Conservation (phyloP, 2,888 invertebrate species). For the Marronus borbonicus region DNA sequence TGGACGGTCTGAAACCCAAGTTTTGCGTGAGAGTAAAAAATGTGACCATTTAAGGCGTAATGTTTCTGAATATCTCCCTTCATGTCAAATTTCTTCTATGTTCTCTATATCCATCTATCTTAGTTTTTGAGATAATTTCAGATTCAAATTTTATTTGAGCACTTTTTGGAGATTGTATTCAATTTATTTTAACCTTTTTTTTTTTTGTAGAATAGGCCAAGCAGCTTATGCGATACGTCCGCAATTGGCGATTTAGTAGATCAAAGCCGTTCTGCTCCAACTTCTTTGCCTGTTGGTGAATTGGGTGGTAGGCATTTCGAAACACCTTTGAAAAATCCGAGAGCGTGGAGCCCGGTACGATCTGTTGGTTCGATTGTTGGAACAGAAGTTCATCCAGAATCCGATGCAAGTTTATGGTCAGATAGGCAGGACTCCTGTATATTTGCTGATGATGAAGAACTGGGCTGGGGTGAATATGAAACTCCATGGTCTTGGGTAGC, state of each 20-base stretch:
- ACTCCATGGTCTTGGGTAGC: slow-evolving; percentile 85
- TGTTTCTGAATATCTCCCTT: too few relatives aligned
- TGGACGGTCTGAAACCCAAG: too few relatives aligned
- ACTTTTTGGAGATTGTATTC: too few relatives aligned
- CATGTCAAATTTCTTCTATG: too few relatives aligned
- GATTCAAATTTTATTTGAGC: too few relatives aligned
- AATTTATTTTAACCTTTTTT: not conserved
- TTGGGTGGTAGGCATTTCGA: slow-evolving; percentile 80
- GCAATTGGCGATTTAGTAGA: slow-evolving; percentile 76
- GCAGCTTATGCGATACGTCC: slow-evolving; percentile 74
- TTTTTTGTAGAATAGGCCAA: slow-evolving; percentile 70
- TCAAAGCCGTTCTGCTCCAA: slow-evolving; percentile 81
- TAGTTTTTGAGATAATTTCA: too few relatives aligned
- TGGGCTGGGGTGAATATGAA: slow-evolving; percentile 86
- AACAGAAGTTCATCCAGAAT: slow-evolving; percentile 89
- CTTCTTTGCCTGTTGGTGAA: slow-evolving; percentile 75
- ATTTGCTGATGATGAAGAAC: slow-evolving; percentile 85
- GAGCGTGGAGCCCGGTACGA: slow-evolving; percentile 91
- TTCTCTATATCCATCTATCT: too few relatives aligned
- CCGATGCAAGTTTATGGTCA: slow-evolving; percentile 85
- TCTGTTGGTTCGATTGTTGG: slow-evolving; percentile 89
- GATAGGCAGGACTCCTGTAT: slow-evolving; percentile 83
- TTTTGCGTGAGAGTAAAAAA: too few relatives aligned
- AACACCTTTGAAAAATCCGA: slow-evolving; percentile 83
- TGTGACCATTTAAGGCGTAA: too few relatives aligned